Evolutionary conservation across 2,888 invertebrate species (phyloP), one percentile per base, ranked within the genome.

Genomic region (Tachina fera): DNA sequence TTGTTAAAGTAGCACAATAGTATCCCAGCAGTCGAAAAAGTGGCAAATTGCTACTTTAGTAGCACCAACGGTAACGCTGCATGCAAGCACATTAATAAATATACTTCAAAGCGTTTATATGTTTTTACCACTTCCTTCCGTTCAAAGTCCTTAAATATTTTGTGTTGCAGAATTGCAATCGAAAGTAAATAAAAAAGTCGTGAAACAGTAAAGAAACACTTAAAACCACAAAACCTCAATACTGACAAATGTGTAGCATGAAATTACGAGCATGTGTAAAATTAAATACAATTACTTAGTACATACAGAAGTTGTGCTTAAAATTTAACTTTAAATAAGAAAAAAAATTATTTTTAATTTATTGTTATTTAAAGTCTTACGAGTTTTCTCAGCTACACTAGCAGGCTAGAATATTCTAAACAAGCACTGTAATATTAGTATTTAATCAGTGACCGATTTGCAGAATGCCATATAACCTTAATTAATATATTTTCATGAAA

Each of bases 71-170:
- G 31, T 31, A 31, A 2, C 31, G 31, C 31, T 31, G 31, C n/a
- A 65, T 31, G 3, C 39, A 58, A 79, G 13, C 53, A 45, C 14
- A 53, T 61, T 61, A 68, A 70, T 51, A 51, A 6, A 63, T 19
- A 63, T 19, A 51, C 39, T 67, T 71, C 13, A 9, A 45, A 75
- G 19, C 76, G 70, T 76, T 39, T 76, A 56, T 65, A 71, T 49
- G 31, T 60, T 71, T 68, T 61, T 80, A 76, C 51, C 71, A 72
- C 60, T 84, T 84, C 71, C 71, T 84, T 84, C 84, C 84, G 47
- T 41, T 82, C 43, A 22, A 49, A 72, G 58, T 80, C 45, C 31
- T 71, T 78, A 76, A 75, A 53, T 43, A 19, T 61, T 58, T 61
- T 61, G 19, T 58, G 39, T 22, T 41, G 43, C 53, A 16, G 67